Conservation (phyloP, 2,797 vertebrate species). For the Petrocephalus schoutedeni region DNA sequence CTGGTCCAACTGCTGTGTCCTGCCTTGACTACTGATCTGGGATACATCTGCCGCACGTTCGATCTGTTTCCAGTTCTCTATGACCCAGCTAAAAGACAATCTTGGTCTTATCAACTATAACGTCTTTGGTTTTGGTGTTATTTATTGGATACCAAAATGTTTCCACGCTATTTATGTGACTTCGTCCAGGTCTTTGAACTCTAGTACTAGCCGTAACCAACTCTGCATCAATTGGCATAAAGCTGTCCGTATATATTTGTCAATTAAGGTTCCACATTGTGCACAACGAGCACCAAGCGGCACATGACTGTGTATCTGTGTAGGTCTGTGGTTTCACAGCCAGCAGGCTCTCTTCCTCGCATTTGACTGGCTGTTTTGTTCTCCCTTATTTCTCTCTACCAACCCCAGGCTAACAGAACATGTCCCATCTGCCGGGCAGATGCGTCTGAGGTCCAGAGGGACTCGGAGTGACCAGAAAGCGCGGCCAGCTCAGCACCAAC, state of each 20-base stretch:
- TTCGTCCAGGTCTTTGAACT: background rate
- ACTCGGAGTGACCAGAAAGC: slow-evolving; percentile 83
- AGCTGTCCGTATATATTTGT: background rate
- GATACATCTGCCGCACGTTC: background rate
- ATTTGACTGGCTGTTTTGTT: background rate
- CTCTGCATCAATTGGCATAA: background rate
- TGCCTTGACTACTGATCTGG: background rate
- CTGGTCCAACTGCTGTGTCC: background rate
- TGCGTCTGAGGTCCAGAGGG: slow-evolving; percentile 90
- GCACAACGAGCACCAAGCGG: background rate
- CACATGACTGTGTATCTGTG: background rate
- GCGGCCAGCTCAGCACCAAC: slow-evolving; percentile 61
- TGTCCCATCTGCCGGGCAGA: slow-evolving; percentile 96
- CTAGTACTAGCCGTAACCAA: background rate
- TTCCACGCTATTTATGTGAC: too few relatives aligned
- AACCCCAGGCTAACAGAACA: slow-evolving; percentile 83
- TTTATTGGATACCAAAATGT: background rate
- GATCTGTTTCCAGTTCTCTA: background rate
- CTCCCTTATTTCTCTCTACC: background rate
- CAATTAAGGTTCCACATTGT: background rate
- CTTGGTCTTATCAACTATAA: background rate
- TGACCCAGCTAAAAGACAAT: background rate
- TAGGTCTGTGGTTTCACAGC: background rate
- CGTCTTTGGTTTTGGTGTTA: background rate
- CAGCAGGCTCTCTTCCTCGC: background rate